Evolutionary conservation across 2,113 vertebrate species (phyloP), one percentile per base, ranked within the genome.

Genomic region (Aythya baeri): DNA sequence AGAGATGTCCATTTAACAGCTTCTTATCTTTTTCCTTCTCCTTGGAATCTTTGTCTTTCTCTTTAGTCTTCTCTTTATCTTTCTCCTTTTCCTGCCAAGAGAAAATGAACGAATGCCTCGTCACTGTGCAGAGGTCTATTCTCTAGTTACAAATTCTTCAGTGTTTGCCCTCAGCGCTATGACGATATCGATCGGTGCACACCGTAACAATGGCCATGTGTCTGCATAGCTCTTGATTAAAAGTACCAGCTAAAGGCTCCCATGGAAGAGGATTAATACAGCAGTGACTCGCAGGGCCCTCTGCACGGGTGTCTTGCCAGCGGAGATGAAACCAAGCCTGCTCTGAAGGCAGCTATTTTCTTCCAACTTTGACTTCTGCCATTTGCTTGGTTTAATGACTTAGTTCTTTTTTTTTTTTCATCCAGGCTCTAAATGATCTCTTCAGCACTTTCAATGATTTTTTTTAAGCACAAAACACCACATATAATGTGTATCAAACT

Each of bases 11-110:
- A 0, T 99, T 99, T 70, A 98, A 18, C 1, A 83, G 93, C 97
- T 98, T 99, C 97, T 98, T 99, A 91, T 99, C 99, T 83, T 98
- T 99, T 31, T 99, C 99, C 87, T 98, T 99, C 58, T 98, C 97
- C 59, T 99, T 99, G 80, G 97, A 98, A 36, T 99, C 99, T 92
- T 98, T 99, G 8, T 99, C 99, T 84, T 97, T 98, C 65, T 97
- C 98, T 95, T 99, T 99, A 18, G 98, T 97, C 91, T 98, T 98
- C 6, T 99, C 99, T 89, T 98, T 98, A 26, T 98, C 98, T 65
- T 99, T 99, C 96, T 99, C 99, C 97, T 99, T 98, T 89, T 98
- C 96, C 98, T 98, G 93, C 13, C 4, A 9, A 92, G 95, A 85
- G 46, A 93, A 91, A 97, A 74, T 2, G 65, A 79, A 58, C 26